Conservation (phyloP, 2,113 vertebrate genomes). For the Corythornis cristatus region DNA sequence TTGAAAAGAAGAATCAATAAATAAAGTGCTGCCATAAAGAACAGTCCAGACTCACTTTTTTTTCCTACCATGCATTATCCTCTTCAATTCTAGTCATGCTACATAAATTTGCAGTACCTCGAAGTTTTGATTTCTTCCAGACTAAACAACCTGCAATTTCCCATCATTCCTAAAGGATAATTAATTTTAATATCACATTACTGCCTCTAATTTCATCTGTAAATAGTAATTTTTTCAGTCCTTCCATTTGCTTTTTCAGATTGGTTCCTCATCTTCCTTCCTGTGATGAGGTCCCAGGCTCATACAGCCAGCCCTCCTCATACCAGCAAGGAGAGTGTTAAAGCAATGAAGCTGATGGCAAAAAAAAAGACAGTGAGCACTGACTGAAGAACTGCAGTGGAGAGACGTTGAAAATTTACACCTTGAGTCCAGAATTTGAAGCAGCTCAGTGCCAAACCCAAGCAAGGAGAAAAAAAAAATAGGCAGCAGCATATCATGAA, state of each 20-base stretch:
- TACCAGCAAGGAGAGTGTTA: not conserved
- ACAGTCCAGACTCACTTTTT: not conserved
- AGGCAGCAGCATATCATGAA: not conserved
- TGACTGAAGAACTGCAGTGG: not conserved
- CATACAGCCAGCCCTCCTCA: not conserved
- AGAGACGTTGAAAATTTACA: not conserved
- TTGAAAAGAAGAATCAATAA: rapidly evolving
- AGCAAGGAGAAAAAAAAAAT: not conserved
- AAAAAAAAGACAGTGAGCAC: not conserved
- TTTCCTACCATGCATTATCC: not conserved
- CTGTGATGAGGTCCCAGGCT: not conserved
- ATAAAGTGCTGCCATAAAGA: not conserved
- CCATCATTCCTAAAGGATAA: not conserved
- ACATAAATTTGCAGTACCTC: not conserved
- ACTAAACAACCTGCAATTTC: not conserved
- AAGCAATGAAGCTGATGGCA: not conserved
- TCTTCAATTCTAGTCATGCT: not conserved
- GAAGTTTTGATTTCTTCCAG: not conserved
- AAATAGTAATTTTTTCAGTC: not conserved
- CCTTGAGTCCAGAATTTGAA: not conserved
- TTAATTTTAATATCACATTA: not conserved
- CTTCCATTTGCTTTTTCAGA: not conserved
- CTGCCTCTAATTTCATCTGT: not conserved
- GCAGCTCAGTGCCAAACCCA: not conserved
- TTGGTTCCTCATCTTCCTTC: not conserved